These are phyloP conservation scores for Rhagoletis pomonella DNA, from an alignment of 1,140 invertebrate species.

Conservation along the genomic window DNA sequence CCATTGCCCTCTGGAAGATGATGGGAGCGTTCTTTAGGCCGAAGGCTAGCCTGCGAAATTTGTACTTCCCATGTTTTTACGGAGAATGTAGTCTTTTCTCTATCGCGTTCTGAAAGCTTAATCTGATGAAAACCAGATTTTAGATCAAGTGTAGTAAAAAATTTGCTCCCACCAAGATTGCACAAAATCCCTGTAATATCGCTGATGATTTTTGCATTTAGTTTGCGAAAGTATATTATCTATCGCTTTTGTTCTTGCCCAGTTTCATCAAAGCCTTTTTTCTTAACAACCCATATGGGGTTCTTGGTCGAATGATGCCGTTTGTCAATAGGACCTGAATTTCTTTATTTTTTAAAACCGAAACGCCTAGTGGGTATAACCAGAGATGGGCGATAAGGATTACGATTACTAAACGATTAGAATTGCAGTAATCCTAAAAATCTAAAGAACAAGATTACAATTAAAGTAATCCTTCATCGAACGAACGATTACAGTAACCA, in stretches of 20 bases:
- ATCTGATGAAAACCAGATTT: conserved; percentile 73
- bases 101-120: neutral
- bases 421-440: too few relatives aligned
- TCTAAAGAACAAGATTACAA: too few relatives aligned
- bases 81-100: conserved; percentile 53
- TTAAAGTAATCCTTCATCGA: too few relatives aligned
- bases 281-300: conserved; percentile 37
- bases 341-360: conserved; percentile 59
- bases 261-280: conserved; percentile 55
- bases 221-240: conserved; percentile 65
- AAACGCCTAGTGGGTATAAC: conserved; percentile 29
- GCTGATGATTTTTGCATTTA: conserved; percentile 56
- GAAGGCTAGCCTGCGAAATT: conserved; percentile 60
- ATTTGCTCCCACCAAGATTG: conserved; percentile 3
- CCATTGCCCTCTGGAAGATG: conserved; percentile 74
- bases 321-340: conserved; percentile 63
- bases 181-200: conserved; percentile 33
- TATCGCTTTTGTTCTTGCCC: conserved; percentile 63
- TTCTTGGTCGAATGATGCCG: conserved; percentile 54
- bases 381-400: too few relatives aligned
- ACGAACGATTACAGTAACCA: too few relatives aligned
- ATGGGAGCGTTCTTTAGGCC: conserved; percentile 55
- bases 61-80: conserved; percentile 7
- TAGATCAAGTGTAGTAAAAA: conserved; percentile 55
- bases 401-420: too few relatives aligned